Evolutionary conservation across 2,113 vertebrate genomes (phyloP), one percentile per base, ranked within the genome.

Genomic region (Agapornis roseicollis): DNA sequence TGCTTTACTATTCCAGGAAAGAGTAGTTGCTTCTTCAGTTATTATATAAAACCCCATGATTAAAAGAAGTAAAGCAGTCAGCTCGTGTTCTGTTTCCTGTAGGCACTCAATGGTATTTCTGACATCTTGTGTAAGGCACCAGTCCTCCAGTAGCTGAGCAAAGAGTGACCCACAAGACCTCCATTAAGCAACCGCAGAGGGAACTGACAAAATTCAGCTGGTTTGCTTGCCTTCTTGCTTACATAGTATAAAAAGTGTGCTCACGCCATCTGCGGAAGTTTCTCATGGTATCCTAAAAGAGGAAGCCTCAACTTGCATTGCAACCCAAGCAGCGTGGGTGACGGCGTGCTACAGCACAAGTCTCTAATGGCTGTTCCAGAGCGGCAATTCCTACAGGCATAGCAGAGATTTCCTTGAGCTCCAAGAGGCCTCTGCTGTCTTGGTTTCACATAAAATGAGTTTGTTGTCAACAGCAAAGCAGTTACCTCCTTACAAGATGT

Each of bases 51-150:
- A 91, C 8, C 27, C 17, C 41, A 25, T 37, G 72, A 83, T 89
- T 84, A 81, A 65, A 93, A 94, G 95, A 65, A 87, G 60, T 65
- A 77, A 95, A 96, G 81, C 41, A 31, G 31, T 63, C 89, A 78
- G 79, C 83, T 91, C 35, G 68, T 55, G 80, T 41, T 87, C 33
- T 79, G 71, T 87, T 93, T 93, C 82, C 95, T 83, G 93, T 90
- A 97, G 97, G 97, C 97, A 97, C 97, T 89, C 89, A 72, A 2
- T 89, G 94, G 96, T 93, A 29, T 87, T 94, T 87, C 83, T 92
- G 89, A 93, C 86, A 77, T 92, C 92, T 92, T 8, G 1, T 88
- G 86, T 97, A 97, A 97, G 97, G 97, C 96, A 97, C 92, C 94
- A 85, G 82, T 72, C 81, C 77, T 56, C 92, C 2, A 2, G 61